Base-by-base conservation (phyloP, 1,140 invertebrate genomes). In the Archivesica marissinica region DNA sequence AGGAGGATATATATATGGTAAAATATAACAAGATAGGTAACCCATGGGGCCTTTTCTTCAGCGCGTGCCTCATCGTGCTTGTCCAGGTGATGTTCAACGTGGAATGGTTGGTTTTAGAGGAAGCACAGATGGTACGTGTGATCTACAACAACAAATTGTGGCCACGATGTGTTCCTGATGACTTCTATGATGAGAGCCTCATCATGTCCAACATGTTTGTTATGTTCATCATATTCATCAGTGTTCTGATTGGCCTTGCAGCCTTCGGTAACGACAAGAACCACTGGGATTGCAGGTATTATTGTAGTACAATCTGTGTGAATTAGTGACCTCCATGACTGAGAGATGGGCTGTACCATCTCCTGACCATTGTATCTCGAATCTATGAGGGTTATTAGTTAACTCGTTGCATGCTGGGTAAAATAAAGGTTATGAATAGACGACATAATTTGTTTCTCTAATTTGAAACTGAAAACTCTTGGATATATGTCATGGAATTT, bases 161-260 rank as follows among this genome's bases (percentile, higher is more conserved):
- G 92, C 91, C 91, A 23, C 85, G 91, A 11, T 93, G 92, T 88
- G 88, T 88, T 4, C 91, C 92, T 11, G 74, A 89, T 66, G 87
- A 91, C 25, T 92, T 92, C 50, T 94, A 95, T 77, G 94, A 95
- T 88, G 90, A 92, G 39, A 93, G 94, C 38, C 91, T 95, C 7
- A 91, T 95, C 25, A 87, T 95, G 23, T 95, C 95, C 0, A 89
- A 95, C 7, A 88, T 94, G 6, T 95, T 95, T 80, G 90, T 95
- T n/a, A 94, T 95, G 92, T 88, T 95, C 20, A 91, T 95, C 0
- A 91, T 95, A 15, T 86, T 92, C 15, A 88, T 94, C 17, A 93
- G 92, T 15, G 88, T 94, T 4, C 82, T 94, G 28, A 91, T 95
- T 81, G 92, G 94, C 13, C 38, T 94, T 9, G 79, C 92, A 25